These are phyloP conservation scores for Leptodactylus fallax DNA, from an alignment of 2,797 vertebrate species.

Conservation along the genomic window DNA sequence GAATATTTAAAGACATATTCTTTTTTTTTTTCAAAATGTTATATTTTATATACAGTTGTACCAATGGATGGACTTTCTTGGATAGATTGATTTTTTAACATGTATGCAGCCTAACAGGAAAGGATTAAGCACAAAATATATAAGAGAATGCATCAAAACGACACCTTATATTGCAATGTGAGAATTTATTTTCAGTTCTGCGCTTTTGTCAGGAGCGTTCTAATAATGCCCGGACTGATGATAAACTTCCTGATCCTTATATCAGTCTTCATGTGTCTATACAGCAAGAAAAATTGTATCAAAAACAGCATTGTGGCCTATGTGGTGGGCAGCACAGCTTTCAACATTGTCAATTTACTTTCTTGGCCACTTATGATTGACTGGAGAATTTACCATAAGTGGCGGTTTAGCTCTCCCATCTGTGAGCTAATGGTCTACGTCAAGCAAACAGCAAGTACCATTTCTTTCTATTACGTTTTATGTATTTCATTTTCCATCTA, in stretches of 20 bases:
- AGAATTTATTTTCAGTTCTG: slow-evolving; percentile 70
- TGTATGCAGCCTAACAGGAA: slow-evolving; percentile 1
- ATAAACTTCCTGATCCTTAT: slow-evolving; percentile 73
- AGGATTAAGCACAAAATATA: not conserved
- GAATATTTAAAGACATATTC: not conserved
- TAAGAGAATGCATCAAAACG: slow-evolving; percentile 68
- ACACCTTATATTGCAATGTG: slow-evolving; percentile 64
- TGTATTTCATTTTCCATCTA: slow-evolving; percentile 75
- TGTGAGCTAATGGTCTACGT: slow-evolving; percentile 75
- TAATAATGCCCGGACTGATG: slow-evolving; percentile 70
- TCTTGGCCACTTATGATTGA: slow-evolving; percentile 74
- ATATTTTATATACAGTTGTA: not conserved
- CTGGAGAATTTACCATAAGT: slow-evolving; percentile 71
- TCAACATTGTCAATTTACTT: slow-evolving; percentile 72
- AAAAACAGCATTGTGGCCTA: slow-evolving; percentile 72
- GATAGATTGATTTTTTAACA: slow-evolving; percentile 23
- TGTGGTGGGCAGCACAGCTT: slow-evolving; percentile 71
- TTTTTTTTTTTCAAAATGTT: not conserved
- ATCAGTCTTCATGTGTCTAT: slow-evolving; percentile 67
- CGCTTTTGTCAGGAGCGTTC: slow-evolving; percentile 69
- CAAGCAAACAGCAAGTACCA: slow-evolving; percentile 70
- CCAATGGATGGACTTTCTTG: slow-evolving; percentile 46
- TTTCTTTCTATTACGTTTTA: slow-evolving; percentile 73
- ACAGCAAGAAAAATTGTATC: slow-evolving; percentile 68
- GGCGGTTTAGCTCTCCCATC: slow-evolving; percentile 69